Evolutionary conservation across 2,797 vertebrate genomes (phyloP), one percentile per base, ranked within the genome.

Genomic region (Microhierax caerulescens): DNA sequence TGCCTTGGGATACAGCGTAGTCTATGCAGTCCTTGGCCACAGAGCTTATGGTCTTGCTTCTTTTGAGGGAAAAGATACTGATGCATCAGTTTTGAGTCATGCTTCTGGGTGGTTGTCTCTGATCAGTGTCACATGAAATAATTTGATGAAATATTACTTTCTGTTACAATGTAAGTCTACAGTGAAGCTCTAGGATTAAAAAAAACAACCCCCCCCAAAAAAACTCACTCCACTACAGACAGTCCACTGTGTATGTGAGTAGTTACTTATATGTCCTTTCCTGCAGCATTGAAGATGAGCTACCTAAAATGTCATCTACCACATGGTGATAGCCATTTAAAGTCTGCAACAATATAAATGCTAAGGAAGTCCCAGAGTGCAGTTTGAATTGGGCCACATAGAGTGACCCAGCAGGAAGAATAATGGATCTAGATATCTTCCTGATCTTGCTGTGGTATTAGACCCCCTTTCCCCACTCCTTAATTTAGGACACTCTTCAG

Each of bases 321-420:
- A 50, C 97, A 95, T 94, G 95, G 95, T 56, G 96, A 92, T 94
- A 74, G 0, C 90, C 80, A 92, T 96, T 97, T 93, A 61, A 84
- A 93, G 81, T 39, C 94, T 91, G 91, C 87, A 79, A 65, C 93
- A 93, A 91, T 88, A 90, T 93, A 96, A 97, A 97, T 96, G 96
- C 95, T 87, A 91, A 95, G 94, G 88, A 94, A 74, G 91, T 84
- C 93, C 89, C 82, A 61, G 92, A 90, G 91, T 69, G 90, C 85
- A 19, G 67, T 76, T 90, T 94, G 95, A 97, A 96, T 96, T 73
- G 92, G 93, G 85, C 68, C 90, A 57, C 91, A 54, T 30, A 43
- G 90, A 69, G 75, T 50, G 83, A 63, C 90, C 75, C 96, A 97
- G 94, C 95, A 79, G 96, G 97, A 92, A 78, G 95, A 69, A 78